phyloP scores from a whole-genome alignment of 1,140 invertebrate genomes.

The Drosophila seguyi region DNA sequence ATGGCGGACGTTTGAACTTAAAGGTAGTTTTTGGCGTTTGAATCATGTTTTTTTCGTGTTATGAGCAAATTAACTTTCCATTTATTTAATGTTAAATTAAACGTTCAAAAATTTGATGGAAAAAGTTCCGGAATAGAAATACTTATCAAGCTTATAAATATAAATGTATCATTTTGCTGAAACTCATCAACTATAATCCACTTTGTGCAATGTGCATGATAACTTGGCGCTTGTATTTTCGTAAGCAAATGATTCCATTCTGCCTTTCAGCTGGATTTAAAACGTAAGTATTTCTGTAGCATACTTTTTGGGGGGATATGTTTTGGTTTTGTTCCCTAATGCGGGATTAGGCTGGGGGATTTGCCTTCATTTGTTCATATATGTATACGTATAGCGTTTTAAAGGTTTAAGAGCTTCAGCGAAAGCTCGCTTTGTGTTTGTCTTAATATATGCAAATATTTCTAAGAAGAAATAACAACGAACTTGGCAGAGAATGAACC shows the following conservation, averaged over 20 bases:
- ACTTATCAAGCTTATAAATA: background rate
- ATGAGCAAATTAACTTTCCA: background rate
- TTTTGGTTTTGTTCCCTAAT: slow-evolving; percentile 37
- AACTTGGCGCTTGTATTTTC: slow-evolving; percentile 8
- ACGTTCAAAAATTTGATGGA: background rate
- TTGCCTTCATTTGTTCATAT: slow-evolving; percentile 37
- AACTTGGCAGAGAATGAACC: slow-evolving; percentile 16
- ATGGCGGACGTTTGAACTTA: no score
- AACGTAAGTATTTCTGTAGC: slow-evolving; percentile 22
- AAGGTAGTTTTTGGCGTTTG: no score
- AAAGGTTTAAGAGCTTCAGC: slow-evolving; percentile 36
- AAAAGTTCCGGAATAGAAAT: background rate
- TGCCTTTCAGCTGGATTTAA: slow-evolving; percentile 25
- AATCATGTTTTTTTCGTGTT: background rate
- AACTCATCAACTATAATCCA: slow-evolving; percentile 29
- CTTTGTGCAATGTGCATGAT: slow-evolving; percentile 12
- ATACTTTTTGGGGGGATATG: slow-evolving; percentile 38
- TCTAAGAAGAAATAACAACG: slow-evolving; percentile 9
- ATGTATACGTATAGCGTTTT: slow-evolving; percentile 29
- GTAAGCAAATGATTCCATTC: slow-evolving; percentile 10
- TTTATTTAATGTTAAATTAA: background rate
- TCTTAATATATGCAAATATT: slow-evolving; percentile 40
- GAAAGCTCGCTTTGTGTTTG: slow-evolving; percentile 27
- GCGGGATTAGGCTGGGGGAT: slow-evolving; percentile 36
- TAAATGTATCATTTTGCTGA: background rate